These are phyloP conservation scores for Ichneumon xanthorius DNA, from an alignment of 2,888 invertebrate genomes.

Conservation along the genomic window DNA sequence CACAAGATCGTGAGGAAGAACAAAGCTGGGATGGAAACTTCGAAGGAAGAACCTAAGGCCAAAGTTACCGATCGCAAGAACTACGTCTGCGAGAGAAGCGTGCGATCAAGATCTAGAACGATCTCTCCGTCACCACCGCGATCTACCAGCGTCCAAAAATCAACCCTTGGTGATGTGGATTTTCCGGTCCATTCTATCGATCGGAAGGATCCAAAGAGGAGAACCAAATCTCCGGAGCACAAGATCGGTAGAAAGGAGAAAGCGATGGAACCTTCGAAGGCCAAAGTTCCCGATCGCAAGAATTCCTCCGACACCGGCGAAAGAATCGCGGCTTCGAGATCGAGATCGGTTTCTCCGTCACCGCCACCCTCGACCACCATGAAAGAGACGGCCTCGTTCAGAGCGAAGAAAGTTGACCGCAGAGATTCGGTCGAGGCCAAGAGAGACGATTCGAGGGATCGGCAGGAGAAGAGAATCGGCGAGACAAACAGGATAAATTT, in stretches of 20 bases:
- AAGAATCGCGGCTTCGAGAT: slow-evolving; percentile 15
- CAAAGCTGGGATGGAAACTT: slow-evolving; percentile 65
- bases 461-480: slow-evolving; percentile 25
- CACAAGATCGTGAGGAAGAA: slow-evolving; percentile 74
- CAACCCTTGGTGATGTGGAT: background rate
- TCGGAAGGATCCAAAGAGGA: slow-evolving; percentile 11
- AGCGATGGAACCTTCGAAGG: slow-evolving; percentile 65
- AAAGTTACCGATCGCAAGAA: background rate
- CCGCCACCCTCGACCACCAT: background rate
- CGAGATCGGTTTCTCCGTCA: slow-evolving; percentile 55
- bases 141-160: slow-evolving; percentile 8
- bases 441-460: background rate
- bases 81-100: background rate
- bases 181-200: slow-evolving; percentile 54
- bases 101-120: slow-evolving; percentile 51
- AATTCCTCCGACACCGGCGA: slow-evolving; percentile 10
- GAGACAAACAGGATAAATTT: slow-evolving; percentile 66
- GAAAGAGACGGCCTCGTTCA: slow-evolving; percentile 35
- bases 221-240: slow-evolving; percentile 56
- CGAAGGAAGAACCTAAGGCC: slow-evolving; percentile 65
- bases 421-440: slow-evolving; percentile 31
- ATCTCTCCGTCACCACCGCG: slow-evolving; percentile 41
- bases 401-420: slow-evolving; percentile 38
- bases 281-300: background rate
- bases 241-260: slow-evolving; percentile 73